phyloP scores from a whole-genome alignment of 2,113 vertebrate species.

The Seriola aureovittata region DNA sequence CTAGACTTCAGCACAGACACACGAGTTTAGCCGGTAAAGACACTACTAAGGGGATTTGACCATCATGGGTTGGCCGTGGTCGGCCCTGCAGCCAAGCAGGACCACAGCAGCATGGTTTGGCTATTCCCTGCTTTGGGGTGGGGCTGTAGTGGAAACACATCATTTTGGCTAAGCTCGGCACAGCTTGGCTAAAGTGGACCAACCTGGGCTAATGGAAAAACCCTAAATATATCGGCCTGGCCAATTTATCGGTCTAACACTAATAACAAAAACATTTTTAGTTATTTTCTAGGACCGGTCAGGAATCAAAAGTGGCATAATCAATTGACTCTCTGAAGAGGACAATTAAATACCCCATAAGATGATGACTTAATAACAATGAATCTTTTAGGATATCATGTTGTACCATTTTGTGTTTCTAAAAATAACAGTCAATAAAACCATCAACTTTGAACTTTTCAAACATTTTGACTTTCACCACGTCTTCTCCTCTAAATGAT shows the following conservation, averaged over 20 bases:
- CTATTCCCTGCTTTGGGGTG: not conserved
- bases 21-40: not conserved
- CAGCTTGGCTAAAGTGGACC: not conserved
- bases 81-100: not conserved
- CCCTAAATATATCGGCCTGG: not conserved
- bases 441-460: not conserved
- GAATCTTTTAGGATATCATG: not conserved
- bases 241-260: not conserved
- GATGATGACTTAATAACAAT: not conserved
- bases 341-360: not conserved
- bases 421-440: not conserved
- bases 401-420: not conserved
- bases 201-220: not conserved
- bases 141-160: not conserved
- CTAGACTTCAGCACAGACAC: too few relatives aligned
- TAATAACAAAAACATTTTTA: not conserved
- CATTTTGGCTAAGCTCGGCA: not conserved
- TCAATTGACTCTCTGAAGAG: not conserved
- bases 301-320: not conserved
- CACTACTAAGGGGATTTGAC: not conserved
- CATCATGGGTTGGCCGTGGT: not conserved
- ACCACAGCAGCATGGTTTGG: not conserved
- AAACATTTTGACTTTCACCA: not conserved
- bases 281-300: not conserved
- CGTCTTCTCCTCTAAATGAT: not conserved